phyloP scores from a whole-genome alignment of 2,113 vertebrate species.

The Eclectus roratus region DNA sequence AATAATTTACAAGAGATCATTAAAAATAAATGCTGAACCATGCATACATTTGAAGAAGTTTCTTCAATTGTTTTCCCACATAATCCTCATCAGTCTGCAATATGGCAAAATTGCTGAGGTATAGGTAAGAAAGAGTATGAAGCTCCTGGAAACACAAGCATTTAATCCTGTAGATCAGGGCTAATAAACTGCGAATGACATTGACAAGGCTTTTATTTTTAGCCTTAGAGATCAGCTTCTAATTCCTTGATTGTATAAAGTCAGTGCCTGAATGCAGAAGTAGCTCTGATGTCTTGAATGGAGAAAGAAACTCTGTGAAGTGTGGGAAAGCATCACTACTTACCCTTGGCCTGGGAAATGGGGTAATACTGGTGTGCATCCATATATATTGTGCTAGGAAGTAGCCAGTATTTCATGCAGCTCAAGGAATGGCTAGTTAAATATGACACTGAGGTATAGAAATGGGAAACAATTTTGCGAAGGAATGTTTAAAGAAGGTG shows the following conservation, averaged over 20 bases:
- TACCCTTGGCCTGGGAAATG: background rate
- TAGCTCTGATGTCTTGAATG: conserved; percentile 15
- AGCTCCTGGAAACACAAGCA: conserved; percentile 41
- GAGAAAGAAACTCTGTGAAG: background rate
- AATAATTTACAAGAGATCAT: conserved; percentile 70
- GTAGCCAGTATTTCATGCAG: background rate
- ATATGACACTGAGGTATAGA: background rate
- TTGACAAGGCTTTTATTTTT: conserved; percentile 66
- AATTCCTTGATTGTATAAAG: conserved; percentile 58
- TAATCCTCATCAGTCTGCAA: background rate
- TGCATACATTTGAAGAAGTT: conserved; percentile 49
- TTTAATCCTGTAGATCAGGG: conserved; percentile 56
- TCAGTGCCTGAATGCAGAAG: conserved; percentile 33
- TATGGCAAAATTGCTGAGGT: conserved; percentile 16
- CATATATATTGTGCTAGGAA: background rate
- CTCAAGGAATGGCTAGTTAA: background rate
- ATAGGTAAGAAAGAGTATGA: conserved; percentile 26
- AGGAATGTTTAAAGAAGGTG: background rate
- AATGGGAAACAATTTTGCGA: background rate
- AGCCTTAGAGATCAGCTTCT: conserved; percentile 48
- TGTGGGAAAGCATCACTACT: background rate
- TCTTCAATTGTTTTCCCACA: conserved; percentile 54
- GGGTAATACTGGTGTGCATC: background rate
- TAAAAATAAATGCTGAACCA: conserved; percentile 68
- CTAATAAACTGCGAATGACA: conserved; percentile 66